Evolutionary conservation across 1,140 invertebrate genomes (phyloP), one percentile per base, ranked within the genome.

Genomic region (Macrostomum lignano): DNA sequence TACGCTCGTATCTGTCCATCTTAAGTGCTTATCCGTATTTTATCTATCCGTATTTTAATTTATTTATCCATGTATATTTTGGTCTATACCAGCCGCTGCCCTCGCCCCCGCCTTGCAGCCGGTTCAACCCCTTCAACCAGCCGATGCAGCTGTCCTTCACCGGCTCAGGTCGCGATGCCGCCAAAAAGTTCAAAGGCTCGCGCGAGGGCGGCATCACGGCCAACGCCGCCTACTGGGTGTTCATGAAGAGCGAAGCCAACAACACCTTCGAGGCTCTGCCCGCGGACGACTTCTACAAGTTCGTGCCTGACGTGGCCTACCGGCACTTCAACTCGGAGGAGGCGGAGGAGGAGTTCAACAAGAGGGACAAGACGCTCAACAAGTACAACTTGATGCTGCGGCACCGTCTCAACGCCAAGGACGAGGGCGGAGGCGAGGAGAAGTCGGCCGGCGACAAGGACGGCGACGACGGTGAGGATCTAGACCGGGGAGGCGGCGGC

Each of bases 171-270:
- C n/a, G n/a, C n/a, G n/a, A n/a, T n/a, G n/a, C n/a, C n/a, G n/a
- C n/a, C n/a, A n/a, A n/a, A n/a, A 73, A 71, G 42, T 73, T 65
- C 45, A 75, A 72, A 60, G 74, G 77, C 10, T 74, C 77, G 15
- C 61, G 76, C 21, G 82, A 91, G 58, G 84, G 84, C 11, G 79
- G 81, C 25, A 72, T 94, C 0, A 69, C 72, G 23, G 79, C 86
- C 52, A 93, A 93, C 58, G 73, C 81, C 1, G 73, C 79, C 0
- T 93, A 88, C 52, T 93, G 84, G 51, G 76, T 93, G 5, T 93
- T 93, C 46, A 84, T 76, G 2, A 77, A 91, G 58, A 75, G 74
- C 14, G 65, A n/a, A n/a, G n/a, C 72, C 5, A 81, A 91, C 61
- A 77, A 77, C 11, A 72, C 72, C 0, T 88, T 93, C 49, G 82